A percentile compares a stretch with the other conserved stretches of the same genome.
These are phyloP conservation scores for Riparia riparia DNA, from an alignment of 2,113 vertebrate genomes.

Conservation along the genomic window DNA sequence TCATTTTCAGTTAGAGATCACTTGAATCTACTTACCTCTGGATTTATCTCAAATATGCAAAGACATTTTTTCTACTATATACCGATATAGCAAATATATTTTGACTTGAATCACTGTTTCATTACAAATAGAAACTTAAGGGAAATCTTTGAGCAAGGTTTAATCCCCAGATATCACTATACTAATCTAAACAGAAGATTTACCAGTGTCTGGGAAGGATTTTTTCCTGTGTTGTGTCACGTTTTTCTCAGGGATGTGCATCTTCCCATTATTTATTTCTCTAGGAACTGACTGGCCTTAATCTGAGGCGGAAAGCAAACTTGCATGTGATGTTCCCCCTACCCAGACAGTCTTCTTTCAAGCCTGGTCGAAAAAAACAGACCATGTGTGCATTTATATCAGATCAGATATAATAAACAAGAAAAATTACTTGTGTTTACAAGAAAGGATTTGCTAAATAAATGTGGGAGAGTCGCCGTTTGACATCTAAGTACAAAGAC, in stretches of 20 bases:
- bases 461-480: background rate
- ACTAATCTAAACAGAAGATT: background rate
- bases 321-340: background rate
- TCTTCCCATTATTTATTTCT: background rate
- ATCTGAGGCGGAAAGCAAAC: background rate
- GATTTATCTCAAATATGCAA: background rate
- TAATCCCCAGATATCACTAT: background rate
- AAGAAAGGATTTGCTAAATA: background rate
- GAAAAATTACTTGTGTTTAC: background rate
- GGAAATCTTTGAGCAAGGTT: background rate
- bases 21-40: background rate
- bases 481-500: background rate
- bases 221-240: background rate
- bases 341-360: background rate
- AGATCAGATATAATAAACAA: constrained; percentile 3
- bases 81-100: background rate
- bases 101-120: background rate
- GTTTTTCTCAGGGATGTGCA: background rate
- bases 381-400: background rate
- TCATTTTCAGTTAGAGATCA: constrained; percentile 66
- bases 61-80: background rate
- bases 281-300: background rate
- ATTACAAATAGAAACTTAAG: background rate
- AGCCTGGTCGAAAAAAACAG: background rate
- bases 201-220: background rate